phyloP scores from a whole-genome alignment of 1,140 invertebrate species.

The Diuraphis noxia region DNA sequence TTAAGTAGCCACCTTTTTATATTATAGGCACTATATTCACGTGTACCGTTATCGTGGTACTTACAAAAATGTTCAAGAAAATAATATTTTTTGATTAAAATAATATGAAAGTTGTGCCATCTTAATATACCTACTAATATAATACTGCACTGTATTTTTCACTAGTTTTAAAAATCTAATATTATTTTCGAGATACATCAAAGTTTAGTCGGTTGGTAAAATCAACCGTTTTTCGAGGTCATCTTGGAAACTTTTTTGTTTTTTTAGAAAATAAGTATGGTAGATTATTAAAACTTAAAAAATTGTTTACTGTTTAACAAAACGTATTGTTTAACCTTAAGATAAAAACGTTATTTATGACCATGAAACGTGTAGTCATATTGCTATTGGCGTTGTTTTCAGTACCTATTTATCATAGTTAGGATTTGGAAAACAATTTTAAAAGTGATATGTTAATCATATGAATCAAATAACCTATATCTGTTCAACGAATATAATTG shows the following conservation, averaged over 20 bases:
- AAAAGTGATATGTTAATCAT: not conserved
- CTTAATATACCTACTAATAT: not conserved
- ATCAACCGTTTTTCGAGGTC: not conserved
- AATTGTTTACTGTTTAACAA: not conserved
- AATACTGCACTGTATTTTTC: not conserved
- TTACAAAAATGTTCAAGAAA: not conserved
- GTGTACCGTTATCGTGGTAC: too few species aligned
- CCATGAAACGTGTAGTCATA: not conserved
- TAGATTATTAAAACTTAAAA: not conserved
- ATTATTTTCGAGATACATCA: not conserved
- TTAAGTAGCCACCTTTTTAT: not conserved
- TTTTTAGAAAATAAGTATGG: not conserved
- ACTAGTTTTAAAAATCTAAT: not conserved
- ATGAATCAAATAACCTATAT: not conserved
- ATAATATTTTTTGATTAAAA: not conserved
- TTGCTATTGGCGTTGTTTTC: not conserved
- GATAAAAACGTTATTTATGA: not conserved
- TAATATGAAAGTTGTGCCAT: not conserved
- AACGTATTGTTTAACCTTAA: not conserved
- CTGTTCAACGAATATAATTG: not conserved
- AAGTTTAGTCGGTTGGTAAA: not conserved
- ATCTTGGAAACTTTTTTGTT: not conserved
- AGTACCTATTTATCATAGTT: not conserved
- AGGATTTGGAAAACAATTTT: not conserved
- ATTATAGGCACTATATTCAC: too few species aligned